Evolutionary conservation across 1,140 invertebrate species (phyloP).

Genomic region (Gonioctena quinquepunctata): DNA sequence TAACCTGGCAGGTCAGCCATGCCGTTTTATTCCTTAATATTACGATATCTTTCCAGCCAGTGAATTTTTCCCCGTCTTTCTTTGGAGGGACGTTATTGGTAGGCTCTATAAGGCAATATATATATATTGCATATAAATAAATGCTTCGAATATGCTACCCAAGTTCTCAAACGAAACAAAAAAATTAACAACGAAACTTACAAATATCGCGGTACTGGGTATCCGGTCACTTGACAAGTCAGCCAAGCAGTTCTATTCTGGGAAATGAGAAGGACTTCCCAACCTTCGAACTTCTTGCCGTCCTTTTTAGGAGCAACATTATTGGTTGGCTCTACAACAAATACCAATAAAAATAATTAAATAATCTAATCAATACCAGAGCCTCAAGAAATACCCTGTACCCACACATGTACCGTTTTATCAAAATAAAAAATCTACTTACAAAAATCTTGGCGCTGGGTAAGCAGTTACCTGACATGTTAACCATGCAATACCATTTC

Average conservation of each 20-base stretch:
- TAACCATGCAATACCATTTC: constrained; percentile 63
- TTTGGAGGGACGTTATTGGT: constrained; percentile 60
- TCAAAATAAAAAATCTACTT: constrained; percentile 43
- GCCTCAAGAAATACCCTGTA: too few species aligned
- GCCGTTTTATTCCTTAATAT: constrained; percentile 60
- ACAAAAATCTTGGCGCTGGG: constrained; percentile 72
- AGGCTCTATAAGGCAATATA: constrained; percentile 55
- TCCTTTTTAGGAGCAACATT: constrained; percentile 63
- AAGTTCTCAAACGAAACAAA: background rate
- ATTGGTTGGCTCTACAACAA: constrained; percentile 58
- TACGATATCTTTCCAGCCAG: constrained; percentile 69
- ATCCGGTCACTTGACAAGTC: constrained; percentile 70
- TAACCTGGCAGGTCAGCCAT: constrained; percentile 69
- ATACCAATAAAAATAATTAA: too few species aligned
- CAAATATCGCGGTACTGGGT: constrained; percentile 71
- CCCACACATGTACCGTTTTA: too few species aligned
- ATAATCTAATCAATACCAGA: too few species aligned
- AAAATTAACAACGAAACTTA: constrained; percentile 49
- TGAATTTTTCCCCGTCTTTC: constrained; percentile 66
- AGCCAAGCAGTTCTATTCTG: constrained; percentile 63
- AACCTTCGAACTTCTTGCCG: constrained; percentile 68
- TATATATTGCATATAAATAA: background rate
- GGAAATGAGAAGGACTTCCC: constrained; percentile 68
- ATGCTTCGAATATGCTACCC: background rate
- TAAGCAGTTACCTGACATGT: constrained; percentile 70